Percentiles rank a stretch among this genome's conserved stretches.
Evolutionary conservation across 2,113 vertebrate species (phyloP).

Genomic region (Thunnus thynnus): DNA sequence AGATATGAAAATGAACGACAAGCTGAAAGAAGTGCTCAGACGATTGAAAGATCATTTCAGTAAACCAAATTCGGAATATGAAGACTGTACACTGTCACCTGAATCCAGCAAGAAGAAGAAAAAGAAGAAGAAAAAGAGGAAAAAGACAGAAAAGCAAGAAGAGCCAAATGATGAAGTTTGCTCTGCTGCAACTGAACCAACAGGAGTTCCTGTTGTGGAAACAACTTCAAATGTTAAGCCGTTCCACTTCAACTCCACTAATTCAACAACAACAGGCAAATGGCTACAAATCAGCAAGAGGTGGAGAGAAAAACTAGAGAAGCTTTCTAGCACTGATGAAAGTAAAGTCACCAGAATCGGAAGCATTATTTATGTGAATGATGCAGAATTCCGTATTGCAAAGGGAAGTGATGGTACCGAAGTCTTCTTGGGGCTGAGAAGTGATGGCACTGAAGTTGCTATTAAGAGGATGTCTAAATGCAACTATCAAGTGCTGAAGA

Average conservation of each 20-base stretch:
- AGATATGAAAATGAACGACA: conserved; percentile 47
- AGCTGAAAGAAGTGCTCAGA: conserved; percentile 64
- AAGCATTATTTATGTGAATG: conserved; percentile 41
- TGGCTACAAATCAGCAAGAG: conserved; percentile 25
- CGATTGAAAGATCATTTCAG: conserved; percentile 34
- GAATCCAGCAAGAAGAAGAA: conserved; percentile 62
- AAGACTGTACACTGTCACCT: neutral
- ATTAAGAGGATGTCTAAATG: conserved; percentile 67
- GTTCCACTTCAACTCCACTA: accelerated
- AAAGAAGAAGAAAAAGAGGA: neutral
- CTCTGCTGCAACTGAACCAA: neutral
- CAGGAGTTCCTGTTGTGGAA: neutral
- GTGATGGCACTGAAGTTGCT: conserved; percentile 74
- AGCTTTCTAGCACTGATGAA: neutral
- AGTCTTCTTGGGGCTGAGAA: conserved; percentile 70
- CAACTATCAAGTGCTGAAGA: conserved; percentile 68
- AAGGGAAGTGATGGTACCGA: conserved; percentile 70
- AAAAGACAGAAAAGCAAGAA: conserved; percentile 8
- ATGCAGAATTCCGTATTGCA: conserved; percentile 53
- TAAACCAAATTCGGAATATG: conserved; percentile 4
- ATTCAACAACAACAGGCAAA: neutral
- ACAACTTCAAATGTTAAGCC: conserved; percentile 24
- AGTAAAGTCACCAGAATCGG: conserved; percentile 10
- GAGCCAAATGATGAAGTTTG: neutral
- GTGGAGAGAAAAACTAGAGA: conserved; percentile 57